phyloP scores from a whole-genome alignment of 2,797 vertebrate species.

The Rhabdophis nuchalis region DNA sequence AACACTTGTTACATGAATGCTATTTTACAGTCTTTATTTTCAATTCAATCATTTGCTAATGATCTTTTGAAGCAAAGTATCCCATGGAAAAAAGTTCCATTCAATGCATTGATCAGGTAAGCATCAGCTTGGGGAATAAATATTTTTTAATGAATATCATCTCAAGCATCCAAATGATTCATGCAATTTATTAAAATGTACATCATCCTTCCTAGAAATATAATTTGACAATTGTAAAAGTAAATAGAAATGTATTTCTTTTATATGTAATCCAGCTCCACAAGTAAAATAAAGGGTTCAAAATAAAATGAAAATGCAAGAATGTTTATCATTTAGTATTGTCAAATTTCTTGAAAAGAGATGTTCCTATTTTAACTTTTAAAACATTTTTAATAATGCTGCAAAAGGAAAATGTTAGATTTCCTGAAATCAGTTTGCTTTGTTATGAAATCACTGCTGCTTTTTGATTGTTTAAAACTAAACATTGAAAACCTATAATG shows the following conservation, averaged over 20 bases:
- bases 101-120: slow-evolving; percentile 93
- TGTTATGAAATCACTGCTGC: not conserved
- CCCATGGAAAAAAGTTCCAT: slow-evolving; percentile 91
- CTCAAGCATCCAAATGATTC: not conserved
- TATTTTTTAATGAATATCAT: not conserved
- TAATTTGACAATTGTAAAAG: not conserved
- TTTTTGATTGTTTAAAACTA: not conserved
- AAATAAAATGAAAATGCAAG: not conserved
- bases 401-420: not conserved
- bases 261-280: not conserved
- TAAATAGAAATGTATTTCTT: not conserved
- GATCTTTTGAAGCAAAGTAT: slow-evolving; percentile 95
- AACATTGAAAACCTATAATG: not conserved
- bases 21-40: slow-evolving; percentile 96
- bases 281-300: not conserved
- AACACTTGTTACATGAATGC: slow-evolving; percentile 99
- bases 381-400: not conserved
- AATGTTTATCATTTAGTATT: not conserved
- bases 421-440: not conserved
- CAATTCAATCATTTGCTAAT: slow-evolving; percentile 93
- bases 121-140: slow-evolving; percentile 9
- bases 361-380: not conserved
- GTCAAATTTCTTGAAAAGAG: not conserved
- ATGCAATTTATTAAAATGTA: not conserved
- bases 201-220: not conserved